A percentile compares a stretch with the other conserved stretches of the same genome.
These are phyloP conservation scores for Carollia perspicillata DNA, from an alignment of 2,113 vertebrate species.

Conservation along the genomic window DNA sequence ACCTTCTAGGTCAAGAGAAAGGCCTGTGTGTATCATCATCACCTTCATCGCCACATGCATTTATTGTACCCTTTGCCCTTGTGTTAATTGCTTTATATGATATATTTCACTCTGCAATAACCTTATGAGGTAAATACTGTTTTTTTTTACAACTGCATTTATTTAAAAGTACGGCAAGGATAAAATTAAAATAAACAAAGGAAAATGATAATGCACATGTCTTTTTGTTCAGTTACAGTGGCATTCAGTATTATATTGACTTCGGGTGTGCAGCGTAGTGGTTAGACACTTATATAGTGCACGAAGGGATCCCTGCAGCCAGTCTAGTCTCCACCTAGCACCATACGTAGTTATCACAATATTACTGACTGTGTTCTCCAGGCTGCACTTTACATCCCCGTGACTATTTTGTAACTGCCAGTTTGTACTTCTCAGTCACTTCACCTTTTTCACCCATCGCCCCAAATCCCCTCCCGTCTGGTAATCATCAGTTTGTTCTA, in stretches of 20 bases:
- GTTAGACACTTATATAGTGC: not conserved
- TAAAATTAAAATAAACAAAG: constrained; percentile 15
- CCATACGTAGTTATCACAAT: not conserved
- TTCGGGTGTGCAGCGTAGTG: not conserved
- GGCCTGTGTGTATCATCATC: not conserved
- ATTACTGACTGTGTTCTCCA: not conserved
- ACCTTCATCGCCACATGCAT: not conserved
- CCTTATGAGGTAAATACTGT: not conserved
- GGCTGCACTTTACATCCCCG: not conserved
- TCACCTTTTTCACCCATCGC: not conserved
- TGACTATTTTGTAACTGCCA: not conserved
- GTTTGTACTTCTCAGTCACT: not conserved
- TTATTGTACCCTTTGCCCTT: not conserved
- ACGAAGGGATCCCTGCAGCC: not conserved
- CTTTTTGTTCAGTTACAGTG: not conserved
- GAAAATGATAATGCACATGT: not conserved
- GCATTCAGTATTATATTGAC: not conserved
- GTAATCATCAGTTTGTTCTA: not conserved
- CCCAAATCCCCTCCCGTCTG: not conserved
- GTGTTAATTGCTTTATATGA: not conserved
- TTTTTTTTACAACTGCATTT: not conserved
- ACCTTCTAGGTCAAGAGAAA: not conserved
- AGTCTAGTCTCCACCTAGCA: not conserved
- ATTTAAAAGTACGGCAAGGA: not conserved
- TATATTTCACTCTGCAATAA: not conserved